phyloP scores from a whole-genome alignment of 2,797 vertebrate species.

The Hybognathus amarus region DNA sequence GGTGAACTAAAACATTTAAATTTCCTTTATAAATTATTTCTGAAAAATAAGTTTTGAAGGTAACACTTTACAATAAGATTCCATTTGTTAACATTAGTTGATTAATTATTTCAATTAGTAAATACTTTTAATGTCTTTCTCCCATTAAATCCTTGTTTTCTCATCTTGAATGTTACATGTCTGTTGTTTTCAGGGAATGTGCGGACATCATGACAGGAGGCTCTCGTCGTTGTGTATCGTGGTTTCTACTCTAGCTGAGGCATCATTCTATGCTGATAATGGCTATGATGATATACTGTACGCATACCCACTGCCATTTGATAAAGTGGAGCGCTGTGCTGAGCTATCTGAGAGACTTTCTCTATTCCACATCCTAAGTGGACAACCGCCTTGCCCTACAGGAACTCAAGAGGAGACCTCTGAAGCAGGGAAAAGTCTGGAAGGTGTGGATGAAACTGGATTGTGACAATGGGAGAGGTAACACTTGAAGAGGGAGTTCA shows the following conservation, averaged over 20 bases:
- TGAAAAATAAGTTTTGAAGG: background rate
- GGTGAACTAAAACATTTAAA: background rate
- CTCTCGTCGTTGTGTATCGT: constrained; percentile 77
- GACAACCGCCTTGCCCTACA: constrained; percentile 75
- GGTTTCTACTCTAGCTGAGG: constrained; percentile 85
- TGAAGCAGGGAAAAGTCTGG: constrained; percentile 75
- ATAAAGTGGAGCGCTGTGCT: constrained; percentile 79
- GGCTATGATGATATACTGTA: constrained; percentile 88
- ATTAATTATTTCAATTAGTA: background rate
- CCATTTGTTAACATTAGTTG: background rate
- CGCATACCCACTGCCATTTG: constrained; percentile 79
- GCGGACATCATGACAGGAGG: constrained; percentile 82
- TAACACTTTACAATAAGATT: background rate
- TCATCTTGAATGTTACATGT: background rate
- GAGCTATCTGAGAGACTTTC: constrained; percentile 75
- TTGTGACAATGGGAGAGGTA: constrained; percentile 85
- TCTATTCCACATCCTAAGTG: constrained; percentile 81
- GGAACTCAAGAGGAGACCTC: constrained; percentile 68
- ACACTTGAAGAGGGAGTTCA: background rate
- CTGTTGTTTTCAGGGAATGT: constrained; percentile 73
- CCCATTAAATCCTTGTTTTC: background rate
- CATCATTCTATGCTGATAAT: constrained; percentile 77
- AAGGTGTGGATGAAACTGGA: constrained; percentile 85
- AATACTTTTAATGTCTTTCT: background rate
- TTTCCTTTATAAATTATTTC: background rate